Percentiles rank a stretch among this genome's conserved stretches.
These are phyloP conservation scores for Drosophila sucinea DNA, from an alignment of 1,140 invertebrate genomes.

Conservation along the genomic window DNA sequence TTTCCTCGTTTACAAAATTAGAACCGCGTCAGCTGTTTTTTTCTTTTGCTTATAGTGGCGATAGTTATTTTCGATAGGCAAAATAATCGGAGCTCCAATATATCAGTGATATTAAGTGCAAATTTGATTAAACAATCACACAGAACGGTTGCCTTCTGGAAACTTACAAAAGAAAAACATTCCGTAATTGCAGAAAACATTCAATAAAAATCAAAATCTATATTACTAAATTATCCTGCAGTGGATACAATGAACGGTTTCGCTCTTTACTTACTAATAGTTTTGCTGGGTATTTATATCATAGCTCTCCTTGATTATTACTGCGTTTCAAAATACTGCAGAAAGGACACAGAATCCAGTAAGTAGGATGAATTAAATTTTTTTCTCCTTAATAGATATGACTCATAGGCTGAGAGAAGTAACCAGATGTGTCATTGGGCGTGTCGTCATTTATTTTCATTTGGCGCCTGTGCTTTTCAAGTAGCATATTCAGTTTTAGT, in stretches of 20 bases:
- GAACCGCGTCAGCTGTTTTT: too few species aligned
- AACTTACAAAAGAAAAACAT: too few species aligned
- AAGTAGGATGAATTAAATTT: conserved; percentile 35
- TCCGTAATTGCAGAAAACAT: neutral
- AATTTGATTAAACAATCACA: too few species aligned
- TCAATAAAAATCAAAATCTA: too few species aligned
- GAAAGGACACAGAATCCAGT: conserved; percentile 63
- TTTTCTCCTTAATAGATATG: conserved; percentile 11
- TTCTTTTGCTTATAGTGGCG: too few species aligned
- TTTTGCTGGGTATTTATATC: conserved; percentile 69
- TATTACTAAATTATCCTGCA: neutral
- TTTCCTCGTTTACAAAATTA: too few species aligned
- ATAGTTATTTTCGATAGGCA: too few species aligned
- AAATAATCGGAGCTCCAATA: too few species aligned
- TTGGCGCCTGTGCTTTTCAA: too few species aligned
- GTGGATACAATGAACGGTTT: conserved; percentile 45
- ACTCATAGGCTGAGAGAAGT: conserved; percentile 1
- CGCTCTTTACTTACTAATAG: conserved; percentile 41
- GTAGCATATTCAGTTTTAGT: too few species aligned
- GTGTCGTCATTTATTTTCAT: neutral
- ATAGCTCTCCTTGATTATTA: conserved; percentile 71
- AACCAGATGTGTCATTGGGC: neutral
- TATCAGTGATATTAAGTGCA: too few species aligned
- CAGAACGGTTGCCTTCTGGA: too few species aligned
- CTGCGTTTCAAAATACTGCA: conserved; percentile 61